A percentile compares a stretch with the other conserved stretches of the same genome.
Conservation (phyloP, 2,113 vertebrate species). For the Rhagologus leucostigma region DNA sequence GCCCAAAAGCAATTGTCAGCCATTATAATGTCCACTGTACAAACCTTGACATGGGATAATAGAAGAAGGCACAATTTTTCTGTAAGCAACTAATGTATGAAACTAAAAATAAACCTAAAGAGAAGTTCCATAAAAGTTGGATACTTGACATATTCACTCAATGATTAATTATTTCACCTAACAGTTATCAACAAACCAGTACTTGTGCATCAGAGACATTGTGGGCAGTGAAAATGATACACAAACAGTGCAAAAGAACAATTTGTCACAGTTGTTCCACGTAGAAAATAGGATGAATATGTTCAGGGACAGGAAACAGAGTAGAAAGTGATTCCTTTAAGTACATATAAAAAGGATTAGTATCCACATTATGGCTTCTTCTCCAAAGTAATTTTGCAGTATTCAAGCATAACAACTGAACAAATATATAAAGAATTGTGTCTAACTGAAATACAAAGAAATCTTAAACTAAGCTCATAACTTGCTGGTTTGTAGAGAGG, state of each 20-base stretch:
- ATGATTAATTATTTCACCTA: background rate
- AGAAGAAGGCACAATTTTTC: background rate
- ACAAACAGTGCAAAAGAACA: background rate
- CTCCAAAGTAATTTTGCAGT: background rate
- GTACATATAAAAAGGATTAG: background rate
- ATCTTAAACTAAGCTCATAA: background rate
- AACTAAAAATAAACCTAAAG: background rate
- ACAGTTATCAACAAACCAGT: background rate
- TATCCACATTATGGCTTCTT: background rate
- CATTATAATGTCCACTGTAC: background rate
- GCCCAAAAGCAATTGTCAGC: background rate
- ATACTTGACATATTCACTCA: background rate
- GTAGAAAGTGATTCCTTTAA: background rate
- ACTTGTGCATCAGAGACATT: background rate
- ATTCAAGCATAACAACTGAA: background rate
- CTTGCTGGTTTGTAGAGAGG: background rate
- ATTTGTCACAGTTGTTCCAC: background rate
- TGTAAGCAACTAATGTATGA: background rate
- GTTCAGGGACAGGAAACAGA: background rate
- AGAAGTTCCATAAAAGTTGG: background rate
- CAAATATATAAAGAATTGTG: background rate
- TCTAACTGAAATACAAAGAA: constrained; percentile 4
- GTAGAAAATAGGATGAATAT: background rate
- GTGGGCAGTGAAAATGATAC: background rate
- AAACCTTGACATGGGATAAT: background rate